Percentiles rank a stretch among this genome's conserved stretches.
These are phyloP conservation scores for Heliconius aoede DNA, from an alignment of 2,888 invertebrate genomes.

Conservation along the genomic window DNA sequence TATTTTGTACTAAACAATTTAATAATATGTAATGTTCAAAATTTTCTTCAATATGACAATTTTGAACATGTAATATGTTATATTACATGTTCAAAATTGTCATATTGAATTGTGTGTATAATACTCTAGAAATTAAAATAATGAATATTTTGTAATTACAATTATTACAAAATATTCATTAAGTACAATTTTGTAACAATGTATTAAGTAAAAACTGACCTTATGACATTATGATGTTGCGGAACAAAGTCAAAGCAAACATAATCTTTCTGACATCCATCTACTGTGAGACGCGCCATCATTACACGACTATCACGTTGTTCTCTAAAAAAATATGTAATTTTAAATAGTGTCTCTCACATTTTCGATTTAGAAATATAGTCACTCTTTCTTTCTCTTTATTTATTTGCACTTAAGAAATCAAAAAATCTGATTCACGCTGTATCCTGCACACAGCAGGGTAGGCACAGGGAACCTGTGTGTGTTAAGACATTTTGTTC, in stretches of 20 bases:
- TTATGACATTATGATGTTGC: slow-evolving; percentile 96
- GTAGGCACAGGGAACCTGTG: too few relatives aligned
- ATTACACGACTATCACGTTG: slow-evolving; percentile 95
- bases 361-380: too few relatives aligned
- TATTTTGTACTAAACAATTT: background rate
- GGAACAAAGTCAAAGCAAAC: slow-evolving; percentile 98
- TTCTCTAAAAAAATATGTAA: slow-evolving; percentile 82
- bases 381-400: too few relatives aligned
- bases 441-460: too few relatives aligned
- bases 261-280: slow-evolving; percentile 98
- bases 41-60: background rate
- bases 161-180: too few relatives aligned
- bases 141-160: background rate
- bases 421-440: too few relatives aligned
- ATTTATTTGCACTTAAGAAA: too few relatives aligned
- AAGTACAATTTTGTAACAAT: background rate
- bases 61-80: background rate
- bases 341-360: too few relatives aligned
- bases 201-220: slow-evolving; percentile 56
- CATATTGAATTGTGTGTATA: too few relatives aligned
- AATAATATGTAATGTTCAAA: background rate
- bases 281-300: slow-evolving; percentile 98
- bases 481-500: too few relatives aligned
- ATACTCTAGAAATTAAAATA: too few relatives aligned
- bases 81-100: background rate